These are phyloP conservation scores for Percina caprodes DNA, from an alignment of 2,113 vertebrate species.

Conservation along the genomic window DNA sequence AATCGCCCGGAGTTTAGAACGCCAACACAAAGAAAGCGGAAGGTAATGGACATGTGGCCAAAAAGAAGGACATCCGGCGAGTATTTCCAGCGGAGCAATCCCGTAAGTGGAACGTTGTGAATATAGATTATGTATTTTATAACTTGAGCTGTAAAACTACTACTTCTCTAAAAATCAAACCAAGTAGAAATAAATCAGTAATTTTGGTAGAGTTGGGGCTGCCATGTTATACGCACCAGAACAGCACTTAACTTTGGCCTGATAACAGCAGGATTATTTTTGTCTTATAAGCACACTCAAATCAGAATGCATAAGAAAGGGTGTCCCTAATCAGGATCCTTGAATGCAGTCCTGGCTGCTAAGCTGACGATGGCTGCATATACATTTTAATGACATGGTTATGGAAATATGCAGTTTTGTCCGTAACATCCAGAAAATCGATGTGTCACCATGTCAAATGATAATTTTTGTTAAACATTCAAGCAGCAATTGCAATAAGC, in stretches of 20 bases:
- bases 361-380: neutral
- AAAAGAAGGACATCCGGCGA: too few relatives aligned
- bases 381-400: neutral
- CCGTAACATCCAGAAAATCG: neutral
- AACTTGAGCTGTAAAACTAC: neutral
- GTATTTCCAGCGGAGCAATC: too few relatives aligned
- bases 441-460: conserved; percentile 4
- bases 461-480: conserved; percentile 24
- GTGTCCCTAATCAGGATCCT: neutral
- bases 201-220: neutral
- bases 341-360: neutral
- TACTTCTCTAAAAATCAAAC: neutral
- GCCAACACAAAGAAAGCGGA: too few relatives aligned
- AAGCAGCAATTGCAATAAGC: conserved; percentile 1
- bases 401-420: conserved; percentile 14
- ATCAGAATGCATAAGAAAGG: neutral
- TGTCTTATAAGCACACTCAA: neutral
- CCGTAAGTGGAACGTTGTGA: too few relatives aligned
- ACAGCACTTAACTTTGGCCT: neutral
- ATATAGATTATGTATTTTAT: neutral
- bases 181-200: neutral
- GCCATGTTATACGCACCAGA: neutral
- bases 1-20: too few relatives aligned
- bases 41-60: too few relatives aligned
- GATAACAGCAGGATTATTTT: conserved; percentile 1